Evolutionary conservation across 2,888 invertebrate species (phyloP).

Genomic region (Anthrax anthrax): DNA sequence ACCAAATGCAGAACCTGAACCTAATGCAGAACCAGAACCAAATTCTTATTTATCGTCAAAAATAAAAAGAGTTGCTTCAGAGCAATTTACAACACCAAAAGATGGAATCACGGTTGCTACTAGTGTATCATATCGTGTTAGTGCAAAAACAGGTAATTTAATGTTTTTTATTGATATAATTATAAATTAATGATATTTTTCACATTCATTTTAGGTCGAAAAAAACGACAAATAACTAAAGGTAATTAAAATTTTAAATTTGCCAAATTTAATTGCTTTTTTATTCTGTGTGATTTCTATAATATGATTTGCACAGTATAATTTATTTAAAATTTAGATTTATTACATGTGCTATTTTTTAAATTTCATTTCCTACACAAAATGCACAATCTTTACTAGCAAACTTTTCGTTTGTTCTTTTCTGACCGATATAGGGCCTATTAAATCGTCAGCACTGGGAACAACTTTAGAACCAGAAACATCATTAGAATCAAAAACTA

Average conservation of each 20-base stretch:
- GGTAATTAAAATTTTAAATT: neutral
- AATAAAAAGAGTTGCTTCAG: slow-evolving; percentile 40
- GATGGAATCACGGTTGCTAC: slow-evolving; percentile 61
- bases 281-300: neutral
- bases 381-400: slow-evolving; percentile 1
- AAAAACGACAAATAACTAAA: neutral
- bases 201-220: neutral
- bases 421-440: neutral
- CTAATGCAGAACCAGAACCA: slow-evolving; percentile 32
- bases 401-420: neutral
- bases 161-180: neutral
- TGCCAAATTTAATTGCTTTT: neutral
- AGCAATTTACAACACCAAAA: slow-evolving; percentile 36
- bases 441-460: slow-evolving; percentile 14
- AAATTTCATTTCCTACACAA: neutral
- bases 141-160: slow-evolving; percentile 36
- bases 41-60: slow-evolving; percentile 37
- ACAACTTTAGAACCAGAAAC: slow-evolving; percentile 29
- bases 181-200: too few relatives aligned
- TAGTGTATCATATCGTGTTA: slow-evolving; percentile 65
- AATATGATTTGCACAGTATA: neutral
- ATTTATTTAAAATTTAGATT: neutral
- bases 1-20: slow-evolving; percentile 36
- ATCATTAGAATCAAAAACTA: slow-evolving; percentile 31
- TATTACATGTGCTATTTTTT: neutral